Percentiles rank a stretch among this genome's conserved stretches.
Conservation (phyloP, 2,888 invertebrate genomes). For the Diaperis boleti region DNA sequence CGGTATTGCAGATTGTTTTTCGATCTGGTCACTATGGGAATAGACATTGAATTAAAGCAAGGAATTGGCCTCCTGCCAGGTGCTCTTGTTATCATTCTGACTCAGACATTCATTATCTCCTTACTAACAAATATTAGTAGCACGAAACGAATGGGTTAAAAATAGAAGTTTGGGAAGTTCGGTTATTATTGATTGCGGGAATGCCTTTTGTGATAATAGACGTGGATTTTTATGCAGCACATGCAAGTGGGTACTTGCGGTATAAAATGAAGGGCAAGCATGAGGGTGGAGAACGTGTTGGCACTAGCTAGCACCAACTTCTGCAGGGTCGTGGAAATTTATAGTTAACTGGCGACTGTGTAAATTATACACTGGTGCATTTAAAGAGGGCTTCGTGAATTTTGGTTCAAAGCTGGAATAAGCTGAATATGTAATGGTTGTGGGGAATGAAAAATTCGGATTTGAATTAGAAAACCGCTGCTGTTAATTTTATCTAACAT, state of each 20-base stretch:
- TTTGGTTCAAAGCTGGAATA: neutral
- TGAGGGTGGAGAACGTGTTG: constrained; percentile 24
- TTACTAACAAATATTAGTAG: constrained; percentile 20
- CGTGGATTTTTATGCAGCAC: neutral
- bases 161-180: constrained; percentile 11
- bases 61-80: constrained; percentile 36
- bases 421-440: neutral
- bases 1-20: constrained; percentile 39
- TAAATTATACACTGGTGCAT: constrained; percentile 34
- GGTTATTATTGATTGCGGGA: neutral
- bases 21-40: constrained; percentile 30
- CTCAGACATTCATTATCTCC: constrained; percentile 35
- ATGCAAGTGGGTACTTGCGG: constrained; percentile 25
- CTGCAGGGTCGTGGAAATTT: constrained; percentile 17
- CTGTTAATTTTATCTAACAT: too few species aligned
- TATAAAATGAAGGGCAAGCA: constrained; percentile 8
- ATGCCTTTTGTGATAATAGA: neutral
- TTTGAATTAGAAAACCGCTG: too few species aligned
- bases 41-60: constrained; percentile 36
- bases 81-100: constrained; percentile 37
- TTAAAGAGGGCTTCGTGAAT: constrained; percentile 7
- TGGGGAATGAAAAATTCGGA: neutral
- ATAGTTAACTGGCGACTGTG: constrained; percentile 29
- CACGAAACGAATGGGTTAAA: constrained; percentile 25
- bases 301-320: constrained; percentile 41